Evolutionary conservation across 2,888 invertebrate species (phyloP).

Genomic region (Rotaria magnacalcarata): DNA sequence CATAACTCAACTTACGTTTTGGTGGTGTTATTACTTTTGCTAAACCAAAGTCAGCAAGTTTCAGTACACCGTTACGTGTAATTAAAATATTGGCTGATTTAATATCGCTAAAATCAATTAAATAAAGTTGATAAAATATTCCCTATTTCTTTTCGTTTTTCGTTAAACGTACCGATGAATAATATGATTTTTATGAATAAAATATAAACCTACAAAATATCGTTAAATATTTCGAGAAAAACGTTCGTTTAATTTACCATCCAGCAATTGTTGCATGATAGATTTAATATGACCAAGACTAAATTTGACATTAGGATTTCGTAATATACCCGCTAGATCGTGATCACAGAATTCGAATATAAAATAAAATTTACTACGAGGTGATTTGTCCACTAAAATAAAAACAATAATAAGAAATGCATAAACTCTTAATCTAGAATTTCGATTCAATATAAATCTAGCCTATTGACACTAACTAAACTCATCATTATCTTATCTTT

Average conservation of each 20-base stretch:
- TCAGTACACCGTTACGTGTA: constrained; percentile 78
- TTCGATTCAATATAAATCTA: no score
- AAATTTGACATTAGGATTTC: constrained; percentile 90
- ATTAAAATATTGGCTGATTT: constrained; percentile 97
- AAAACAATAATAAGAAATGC: no score
- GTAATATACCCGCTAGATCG: constrained; percentile 88
- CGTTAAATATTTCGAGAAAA: no score
- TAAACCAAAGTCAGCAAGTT: constrained; percentile 93
- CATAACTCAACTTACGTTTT: constrained; percentile 60
- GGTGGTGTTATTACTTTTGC: constrained; percentile 82
- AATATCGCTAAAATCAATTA: constrained; percentile 69
- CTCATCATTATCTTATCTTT: no score
- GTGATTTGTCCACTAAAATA: background rate
- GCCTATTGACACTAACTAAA: no score
- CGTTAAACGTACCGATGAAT: constrained; percentile 66
- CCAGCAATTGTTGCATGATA: constrained; percentile 60
- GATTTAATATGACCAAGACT: constrained; percentile 92
- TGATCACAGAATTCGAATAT: constrained; percentile 98
- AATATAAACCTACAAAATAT: constrained; percentile 23
- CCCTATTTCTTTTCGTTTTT: no score
- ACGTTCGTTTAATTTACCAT: constrained; percentile 11
- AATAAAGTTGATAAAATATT: no score
- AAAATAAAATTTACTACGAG: constrained; percentile 79
- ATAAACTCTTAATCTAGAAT: no score
- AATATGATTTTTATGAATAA: constrained; percentile 48